Percentiles rank a stretch among this genome's conserved stretches.
Evolutionary conservation across 2,797 vertebrate genomes (phyloP).

Genomic region (Phalloptychus januarius): DNA sequence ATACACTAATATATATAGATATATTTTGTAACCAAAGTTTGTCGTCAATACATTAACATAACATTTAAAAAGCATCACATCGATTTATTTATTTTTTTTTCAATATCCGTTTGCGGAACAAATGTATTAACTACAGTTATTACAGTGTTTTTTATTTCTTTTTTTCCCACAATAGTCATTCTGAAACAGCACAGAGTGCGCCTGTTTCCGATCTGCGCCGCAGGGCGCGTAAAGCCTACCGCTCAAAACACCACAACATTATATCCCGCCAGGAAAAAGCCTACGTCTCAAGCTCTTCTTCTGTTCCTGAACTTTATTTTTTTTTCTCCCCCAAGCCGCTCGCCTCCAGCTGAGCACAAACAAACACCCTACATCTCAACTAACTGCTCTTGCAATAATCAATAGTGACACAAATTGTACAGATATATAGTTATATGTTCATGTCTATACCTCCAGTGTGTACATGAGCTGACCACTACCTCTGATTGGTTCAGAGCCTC

Average conservation of each 20-base stretch:
- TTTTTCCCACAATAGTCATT: constrained; percentile 41
- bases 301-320: constrained; percentile 53
- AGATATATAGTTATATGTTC: constrained; percentile 80
- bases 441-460: constrained; percentile 83
- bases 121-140: constrained; percentile 73
- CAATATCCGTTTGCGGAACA: constrained; percentile 76
- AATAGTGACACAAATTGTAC: constrained; percentile 77
- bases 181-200: constrained; percentile 63
- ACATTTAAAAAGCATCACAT: constrained; percentile 85
- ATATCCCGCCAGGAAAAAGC: constrained; percentile 43
- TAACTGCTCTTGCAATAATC: constrained; percentile 74
- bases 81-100: constrained; percentile 58
- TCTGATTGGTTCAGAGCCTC: constrained; percentile 67
- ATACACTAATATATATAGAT: constrained; percentile 79
- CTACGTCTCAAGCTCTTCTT: constrained; percentile 48
- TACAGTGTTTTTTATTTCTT: constrained; percentile 39
- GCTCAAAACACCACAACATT: constrained; percentile 56
- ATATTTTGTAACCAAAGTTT: constrained; percentile 76
- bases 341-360: constrained; percentile 62
- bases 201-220: constrained; percentile 56
- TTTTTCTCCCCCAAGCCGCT: constrained; percentile 55
- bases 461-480: constrained; percentile 74
- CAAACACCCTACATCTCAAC: constrained; percentile 62
- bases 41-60: constrained; percentile 77
- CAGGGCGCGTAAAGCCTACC: constrained; percentile 47